phyloP scores from a whole-genome alignment of 2,797 vertebrate genomes.

The Channallabes apus region DNA sequence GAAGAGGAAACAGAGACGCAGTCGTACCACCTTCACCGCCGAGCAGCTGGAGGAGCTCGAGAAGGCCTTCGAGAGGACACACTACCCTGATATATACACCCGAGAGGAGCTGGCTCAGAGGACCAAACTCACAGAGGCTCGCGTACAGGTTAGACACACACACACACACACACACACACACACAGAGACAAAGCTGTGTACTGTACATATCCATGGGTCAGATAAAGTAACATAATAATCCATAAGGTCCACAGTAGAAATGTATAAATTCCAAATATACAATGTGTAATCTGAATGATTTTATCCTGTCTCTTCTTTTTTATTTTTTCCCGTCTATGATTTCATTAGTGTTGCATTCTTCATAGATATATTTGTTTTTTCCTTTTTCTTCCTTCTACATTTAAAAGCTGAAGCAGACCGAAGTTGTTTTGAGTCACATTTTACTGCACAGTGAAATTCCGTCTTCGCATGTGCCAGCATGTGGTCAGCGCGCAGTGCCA shows the following conservation, averaged over 20 bases:
- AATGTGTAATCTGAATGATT: background rate
- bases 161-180: slow-evolving; percentile 1
- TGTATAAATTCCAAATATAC: background rate
- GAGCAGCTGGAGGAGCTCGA: slow-evolving; percentile 99
- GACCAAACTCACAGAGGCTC: slow-evolving; percentile 95
- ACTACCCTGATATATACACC: slow-evolving; percentile 99
- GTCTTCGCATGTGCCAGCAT: too few relatives aligned
- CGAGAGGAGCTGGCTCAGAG: slow-evolving; percentile 96
- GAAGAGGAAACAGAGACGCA: slow-evolving; percentile 98
- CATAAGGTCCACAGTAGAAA: background rate
- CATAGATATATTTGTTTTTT: background rate
- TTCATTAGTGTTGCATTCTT: background rate
- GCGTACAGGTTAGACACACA: slow-evolving; percentile 85
- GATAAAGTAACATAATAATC: background rate
- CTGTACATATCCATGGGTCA: background rate
- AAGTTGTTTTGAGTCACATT: too few relatives aligned
- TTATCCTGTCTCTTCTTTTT: background rate
- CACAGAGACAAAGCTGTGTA: background rate
- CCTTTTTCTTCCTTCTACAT: background rate
- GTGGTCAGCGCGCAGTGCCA: too few relatives aligned
- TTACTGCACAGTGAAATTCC: too few relatives aligned
- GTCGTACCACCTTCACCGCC: slow-evolving; percentile 95
- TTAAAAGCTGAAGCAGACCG: too few relatives aligned
- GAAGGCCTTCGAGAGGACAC: slow-evolving; percentile 96
- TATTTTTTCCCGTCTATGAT: background rate